Conservation (phyloP, 2,113 vertebrate genomes). For the Brachyhypopomus occidentalis region DNA sequence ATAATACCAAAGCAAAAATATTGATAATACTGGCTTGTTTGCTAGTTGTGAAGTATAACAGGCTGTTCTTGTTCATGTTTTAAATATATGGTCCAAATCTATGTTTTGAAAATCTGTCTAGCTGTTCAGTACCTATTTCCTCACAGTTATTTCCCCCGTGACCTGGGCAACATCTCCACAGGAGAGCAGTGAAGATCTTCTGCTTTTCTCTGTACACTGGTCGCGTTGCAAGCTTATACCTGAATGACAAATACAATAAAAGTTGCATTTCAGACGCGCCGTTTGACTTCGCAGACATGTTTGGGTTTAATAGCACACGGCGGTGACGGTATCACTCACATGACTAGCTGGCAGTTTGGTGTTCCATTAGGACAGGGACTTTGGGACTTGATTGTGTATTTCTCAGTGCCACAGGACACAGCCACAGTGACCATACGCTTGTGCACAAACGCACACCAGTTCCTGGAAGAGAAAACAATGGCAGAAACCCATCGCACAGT, state of each 20-base stretch:
- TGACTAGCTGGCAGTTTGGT: constrained; percentile 75
- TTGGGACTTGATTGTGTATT: constrained; percentile 78
- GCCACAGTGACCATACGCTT: constrained; percentile 69
- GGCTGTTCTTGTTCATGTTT: neutral
- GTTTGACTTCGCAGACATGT: neutral
- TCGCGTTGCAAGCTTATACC: constrained; percentile 81
- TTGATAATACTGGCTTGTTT: neutral
- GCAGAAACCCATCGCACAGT: neutral
- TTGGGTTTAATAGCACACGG: neutral
- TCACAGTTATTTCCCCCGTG: constrained; percentile 81
- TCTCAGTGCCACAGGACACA: constrained; percentile 80
- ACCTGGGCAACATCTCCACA: constrained; percentile 89
- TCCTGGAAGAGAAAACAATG: constrained; percentile 68
- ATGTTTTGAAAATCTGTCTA: neutral
- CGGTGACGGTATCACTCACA: constrained; percentile 62
- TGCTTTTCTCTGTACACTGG: constrained; percentile 81
- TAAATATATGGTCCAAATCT: neutral
- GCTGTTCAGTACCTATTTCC: constrained; percentile 70
- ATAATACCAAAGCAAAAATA: neutral
- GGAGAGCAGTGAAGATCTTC: constrained; percentile 72
- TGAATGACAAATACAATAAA: constrained; percentile 54
- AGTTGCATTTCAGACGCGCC: too few species aligned
- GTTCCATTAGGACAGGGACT: constrained; percentile 78
- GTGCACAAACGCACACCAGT: constrained; percentile 83
- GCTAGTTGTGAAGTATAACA: neutral